These are phyloP conservation scores for Lycaena phlaeas DNA, from an alignment of 2,888 invertebrate species.

Conservation along the genomic window DNA sequence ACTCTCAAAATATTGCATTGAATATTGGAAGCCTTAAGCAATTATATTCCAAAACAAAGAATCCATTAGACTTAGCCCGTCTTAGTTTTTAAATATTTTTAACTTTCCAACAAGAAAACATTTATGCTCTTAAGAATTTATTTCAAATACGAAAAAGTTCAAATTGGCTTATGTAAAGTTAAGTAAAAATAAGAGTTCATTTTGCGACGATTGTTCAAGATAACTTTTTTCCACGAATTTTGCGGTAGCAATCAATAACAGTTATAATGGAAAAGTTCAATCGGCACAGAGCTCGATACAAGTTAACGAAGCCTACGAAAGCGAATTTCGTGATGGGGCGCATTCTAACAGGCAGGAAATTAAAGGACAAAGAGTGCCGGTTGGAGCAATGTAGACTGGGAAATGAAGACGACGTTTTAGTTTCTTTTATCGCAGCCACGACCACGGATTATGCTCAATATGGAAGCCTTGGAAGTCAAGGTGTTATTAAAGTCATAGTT, in stretches of 20 bases:
- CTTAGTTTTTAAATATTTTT: slow-evolving; percentile 22
- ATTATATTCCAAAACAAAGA: too few species aligned
- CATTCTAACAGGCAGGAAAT: slow-evolving; percentile 65
- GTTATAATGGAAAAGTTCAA: slow-evolving; percentile 69
- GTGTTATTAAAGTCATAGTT: slow-evolving; percentile 12
- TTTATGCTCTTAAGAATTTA: slow-evolving; percentile 44
- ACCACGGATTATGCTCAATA: slow-evolving; percentile 23
- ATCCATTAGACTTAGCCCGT: slow-evolving; percentile 45
- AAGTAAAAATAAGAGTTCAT: slow-evolving; percentile 45
- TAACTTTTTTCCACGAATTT: slow-evolving; percentile 59
- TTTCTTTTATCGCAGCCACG: slow-evolving; percentile 39
- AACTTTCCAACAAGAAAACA: slow-evolving; percentile 62
- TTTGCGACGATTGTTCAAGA: slow-evolving; percentile 34
- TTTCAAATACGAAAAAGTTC: slow-evolving; percentile 38
- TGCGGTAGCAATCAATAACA: slow-evolving; percentile 63
- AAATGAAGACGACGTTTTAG: slow-evolving; percentile 49
- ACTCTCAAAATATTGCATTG: too few species aligned
- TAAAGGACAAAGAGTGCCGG: slow-evolving; percentile 69
- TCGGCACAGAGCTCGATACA: slow-evolving; percentile 65
- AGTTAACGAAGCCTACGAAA: slow-evolving; percentile 69
- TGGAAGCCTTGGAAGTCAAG: slow-evolving; percentile 7
- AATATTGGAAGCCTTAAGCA: too few species aligned
- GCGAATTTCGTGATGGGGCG: slow-evolving; percentile 61
- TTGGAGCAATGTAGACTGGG: slow-evolving; percentile 58
- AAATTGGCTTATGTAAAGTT: slow-evolving; percentile 44